A percentile compares a stretch with the other conserved stretches of the same genome.
These are phyloP conservation scores for Acestrorhynchus altus DNA, from an alignment of 2,797 vertebrate species.

Conservation along the genomic window DNA sequence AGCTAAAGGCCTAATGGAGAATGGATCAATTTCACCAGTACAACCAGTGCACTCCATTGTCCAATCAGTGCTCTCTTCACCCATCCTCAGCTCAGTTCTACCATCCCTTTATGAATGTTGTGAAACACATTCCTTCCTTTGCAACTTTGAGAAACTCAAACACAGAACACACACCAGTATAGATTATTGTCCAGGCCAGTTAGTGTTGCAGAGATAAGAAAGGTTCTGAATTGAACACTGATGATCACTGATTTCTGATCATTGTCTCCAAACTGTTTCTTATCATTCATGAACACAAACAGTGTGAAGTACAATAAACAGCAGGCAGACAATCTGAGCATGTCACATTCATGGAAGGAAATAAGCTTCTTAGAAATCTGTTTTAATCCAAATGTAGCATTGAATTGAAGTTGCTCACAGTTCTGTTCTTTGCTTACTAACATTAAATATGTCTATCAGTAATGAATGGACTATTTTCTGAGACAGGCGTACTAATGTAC, in stretches of 20 bases:
- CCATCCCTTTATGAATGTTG: neutral
- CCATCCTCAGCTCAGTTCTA: neutral
- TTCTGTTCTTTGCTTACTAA: constrained; percentile 55
- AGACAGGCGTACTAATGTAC: neutral
- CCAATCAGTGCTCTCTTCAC: neutral
- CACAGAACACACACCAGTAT: neutral
- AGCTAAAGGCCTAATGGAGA: neutral
- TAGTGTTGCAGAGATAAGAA: constrained; percentile 5
- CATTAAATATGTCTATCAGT: neutral
- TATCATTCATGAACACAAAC: constrained; percentile 8
- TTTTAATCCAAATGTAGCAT: neutral
- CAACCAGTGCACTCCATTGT: neutral
- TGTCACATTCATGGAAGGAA: constrained; percentile 12
- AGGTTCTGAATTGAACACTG: neutral
- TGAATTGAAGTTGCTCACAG: neutral
- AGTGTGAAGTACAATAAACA: constrained; percentile 4
- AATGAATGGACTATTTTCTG: neutral
- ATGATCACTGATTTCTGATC: neutral
- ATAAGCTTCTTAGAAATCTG: constrained; percentile 7
- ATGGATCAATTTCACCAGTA: constrained; percentile 5
- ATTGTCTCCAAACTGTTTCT: constrained; percentile 3
- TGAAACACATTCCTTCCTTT: neutral
- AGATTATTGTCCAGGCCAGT: neutral
- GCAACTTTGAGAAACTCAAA: neutral
- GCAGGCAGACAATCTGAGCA: neutral